Base-by-base conservation (phyloP, 2,888 invertebrate genomes). In the Neocrepidodera transversa region DNA sequence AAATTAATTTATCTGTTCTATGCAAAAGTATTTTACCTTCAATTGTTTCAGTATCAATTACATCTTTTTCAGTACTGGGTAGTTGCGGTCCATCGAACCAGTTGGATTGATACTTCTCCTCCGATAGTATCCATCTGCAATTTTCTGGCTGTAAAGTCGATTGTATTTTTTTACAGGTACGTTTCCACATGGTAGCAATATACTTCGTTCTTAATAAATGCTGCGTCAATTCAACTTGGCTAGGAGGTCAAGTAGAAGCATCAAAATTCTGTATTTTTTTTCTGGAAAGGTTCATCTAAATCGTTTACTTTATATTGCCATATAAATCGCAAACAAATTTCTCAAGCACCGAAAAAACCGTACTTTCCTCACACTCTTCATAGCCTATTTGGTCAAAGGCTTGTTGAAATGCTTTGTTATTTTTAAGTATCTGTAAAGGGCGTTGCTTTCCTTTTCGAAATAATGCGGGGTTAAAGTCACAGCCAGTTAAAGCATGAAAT, bases 301-400 rank as follows among this genome's bases (percentile, higher is more conserved):
- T 71, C 66, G 18, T 40, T 53, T 65, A 13, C 57, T 71, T 59
- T 64, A 67, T 70, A 32, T 66, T 40, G 14, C 67, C 63, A 56
- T 71, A 72, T 59, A 71, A 60, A 23, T 64, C 66, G 60, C 71
- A 73, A n/a, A n/a, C n/a, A n/a, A n/a, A n/a, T n/a, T n/a, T n/a
- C n/a, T n/a, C n/a, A n/a, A n/a, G n/a, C n/a, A 32, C 43, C 52
- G 45, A 10, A 49, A 60, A 67, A 20, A 32, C 45, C 13, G 54
- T 54, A 23, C 62, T 38, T 10, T 52, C 47, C 53, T 65, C 48
- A 55, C 43, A 28, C 28, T 50, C 57, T 20, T 61, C 50, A 30
- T 58, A 43, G 48, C 49, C 55, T 17, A 59, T 35, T 47, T 59
- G 54, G 42, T 23, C n/a, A 62, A 68, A 69, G 53, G 61, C 66